Conservation (phyloP, 2,888 invertebrate species). For the Leptopilina drosophilae region DNA sequence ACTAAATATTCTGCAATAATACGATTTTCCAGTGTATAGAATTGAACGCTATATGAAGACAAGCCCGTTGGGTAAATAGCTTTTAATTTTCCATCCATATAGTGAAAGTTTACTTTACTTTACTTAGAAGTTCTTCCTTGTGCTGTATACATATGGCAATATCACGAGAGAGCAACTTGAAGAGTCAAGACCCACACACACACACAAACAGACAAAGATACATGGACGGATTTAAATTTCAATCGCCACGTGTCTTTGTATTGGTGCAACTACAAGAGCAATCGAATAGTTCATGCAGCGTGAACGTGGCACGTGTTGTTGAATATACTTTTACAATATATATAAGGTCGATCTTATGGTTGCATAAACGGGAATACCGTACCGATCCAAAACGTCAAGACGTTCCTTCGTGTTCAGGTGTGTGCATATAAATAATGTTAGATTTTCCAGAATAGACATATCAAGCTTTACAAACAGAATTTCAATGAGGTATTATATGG, state of each 20-base stretch:
- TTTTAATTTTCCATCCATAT: slow-evolving; percentile 51
- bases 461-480: slow-evolving; percentile 12
- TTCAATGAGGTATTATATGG: neutral
- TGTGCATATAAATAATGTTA: slow-evolving; percentile 25
- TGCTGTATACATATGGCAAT: slow-evolving; percentile 28
- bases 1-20: slow-evolving; percentile 25
- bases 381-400: slow-evolving; percentile 13
- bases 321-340: slow-evolving; percentile 47
- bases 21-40: neutral
- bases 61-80: slow-evolving; percentile 52
- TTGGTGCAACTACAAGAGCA: slow-evolving; percentile 37
- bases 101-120: slow-evolving; percentile 48
- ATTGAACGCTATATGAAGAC: slow-evolving; percentile 8
- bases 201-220: neutral
- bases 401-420: slow-evolving; percentile 24
- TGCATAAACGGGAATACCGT: slow-evolving; percentile 26
- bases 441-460: slow-evolving; percentile 26
- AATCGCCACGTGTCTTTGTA: slow-evolving; percentile 12
- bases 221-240: neutral
- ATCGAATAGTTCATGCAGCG: slow-evolving; percentile 43
- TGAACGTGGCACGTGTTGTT: slow-evolving; percentile 52
- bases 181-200: neutral
- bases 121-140: slow-evolving; percentile 47
- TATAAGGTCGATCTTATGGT: slow-evolving; percentile 49
- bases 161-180: slow-evolving; percentile 36